Evolutionary conservation across 92 coral and sea anemone genomes (phyloP), one percentile per base, ranked within the genome.

Genomic region (Zoanthus gigantus): DNA sequence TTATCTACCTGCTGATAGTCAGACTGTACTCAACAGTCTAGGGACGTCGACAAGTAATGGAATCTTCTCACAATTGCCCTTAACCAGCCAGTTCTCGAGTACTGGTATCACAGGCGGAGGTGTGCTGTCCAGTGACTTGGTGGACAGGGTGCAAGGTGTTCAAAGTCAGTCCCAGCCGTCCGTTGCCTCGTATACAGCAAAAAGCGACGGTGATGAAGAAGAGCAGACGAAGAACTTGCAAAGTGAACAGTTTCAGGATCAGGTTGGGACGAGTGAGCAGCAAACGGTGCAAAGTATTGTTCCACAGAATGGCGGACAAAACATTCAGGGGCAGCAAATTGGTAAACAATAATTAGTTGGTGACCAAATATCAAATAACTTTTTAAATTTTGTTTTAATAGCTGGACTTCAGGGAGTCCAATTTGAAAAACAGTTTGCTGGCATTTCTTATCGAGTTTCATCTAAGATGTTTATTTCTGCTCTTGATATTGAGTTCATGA

Each of bases 161-260:
- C 85, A 65, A 9, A 66, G 74, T 6, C 68, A 52, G 48, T 15
- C 47, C 74, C 85, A 81, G 31, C 75, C 73, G 17, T 47, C 85
- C 11, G 31, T 67, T 66, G 10, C 74, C 44, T 18, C 85, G 13
- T 81, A 66, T 28, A 61, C 71, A 23, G 74, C 46, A 5, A 37
- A 56, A 7, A 66, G 32, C 13, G 63, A 47, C 16, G 66, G 46
- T 11, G 15, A 18, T 3, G 71, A 18, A 11, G 56, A 16, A n/a
- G 60, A 81, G 45, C 74, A 81, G 37, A 15, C 42, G 31, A 61
- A 44, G 60, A 63, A 7, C 60, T 47, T 68, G 17, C 63, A 54
- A 8, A 81, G 23, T n/a, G 85, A 81, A 9, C 76, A 81, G 74
- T 31, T 60, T 50, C 85, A 81, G 85, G 37, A 34, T 7, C 85